phyloP scores from a whole-genome alignment of 1,140 invertebrate genomes.

The Phymorhynchus buccinoides region DNA sequence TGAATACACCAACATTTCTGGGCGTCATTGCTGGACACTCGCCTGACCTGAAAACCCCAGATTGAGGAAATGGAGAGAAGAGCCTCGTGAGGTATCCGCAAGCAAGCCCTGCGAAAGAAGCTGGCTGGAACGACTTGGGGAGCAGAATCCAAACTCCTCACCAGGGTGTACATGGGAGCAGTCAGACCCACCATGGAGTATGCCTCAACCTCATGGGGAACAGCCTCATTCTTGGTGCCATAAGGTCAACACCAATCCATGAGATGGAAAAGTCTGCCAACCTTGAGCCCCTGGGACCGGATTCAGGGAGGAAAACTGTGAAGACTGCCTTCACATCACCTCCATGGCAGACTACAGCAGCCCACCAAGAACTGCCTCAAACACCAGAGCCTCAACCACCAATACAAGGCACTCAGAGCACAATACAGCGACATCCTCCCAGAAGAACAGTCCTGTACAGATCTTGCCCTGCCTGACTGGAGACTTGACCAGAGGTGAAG shows the following conservation, averaged over 20 bases:
- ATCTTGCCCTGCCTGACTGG: neutral
- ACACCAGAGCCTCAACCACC: constrained; percentile 34
- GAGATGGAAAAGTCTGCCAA: neutral
- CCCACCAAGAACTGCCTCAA: constrained; percentile 38
- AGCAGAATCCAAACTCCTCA: constrained; percentile 25
- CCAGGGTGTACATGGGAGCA: constrained; percentile 32
- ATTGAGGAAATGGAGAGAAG: constrained; percentile 27
- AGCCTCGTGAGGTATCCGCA: neutral
- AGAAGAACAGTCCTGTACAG: neutral
- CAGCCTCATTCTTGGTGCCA: constrained; percentile 33
- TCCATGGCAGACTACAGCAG: constrained; percentile 24
- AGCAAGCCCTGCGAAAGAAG: constrained; percentile 32
- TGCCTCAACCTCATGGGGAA: constrained; percentile 37
- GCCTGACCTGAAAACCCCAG: constrained; percentile 41
- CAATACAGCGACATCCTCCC: too few species aligned
- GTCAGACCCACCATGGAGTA: constrained; percentile 37
- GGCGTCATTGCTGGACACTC: constrained; percentile 29
- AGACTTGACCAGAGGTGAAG: constrained; percentile 16
- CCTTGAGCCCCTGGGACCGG: constrained; percentile 14
- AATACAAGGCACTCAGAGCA: constrained; percentile 29
- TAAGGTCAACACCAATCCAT: constrained; percentile 21
- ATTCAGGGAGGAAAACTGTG: constrained; percentile 11
- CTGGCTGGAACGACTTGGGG: constrained; percentile 40
- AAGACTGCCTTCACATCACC: constrained; percentile 34
- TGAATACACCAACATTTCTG: too few species aligned